Conservation (phyloP, 1,140 invertebrate genomes). For the Anagrus nilaparvatae region DNA sequence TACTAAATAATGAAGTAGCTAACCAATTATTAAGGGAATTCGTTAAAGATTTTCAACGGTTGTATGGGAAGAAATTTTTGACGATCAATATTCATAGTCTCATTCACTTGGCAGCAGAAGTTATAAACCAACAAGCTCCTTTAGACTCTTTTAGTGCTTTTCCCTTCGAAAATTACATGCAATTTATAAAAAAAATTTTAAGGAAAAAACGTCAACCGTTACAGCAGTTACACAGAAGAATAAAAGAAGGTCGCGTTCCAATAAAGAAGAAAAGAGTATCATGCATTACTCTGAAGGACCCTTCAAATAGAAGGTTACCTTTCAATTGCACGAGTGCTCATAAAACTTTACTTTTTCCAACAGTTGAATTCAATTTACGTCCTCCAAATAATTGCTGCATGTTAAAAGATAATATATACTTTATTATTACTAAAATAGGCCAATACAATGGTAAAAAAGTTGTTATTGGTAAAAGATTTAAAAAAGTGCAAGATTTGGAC, state of each 20-base stretch:
- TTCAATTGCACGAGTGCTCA: background rate
- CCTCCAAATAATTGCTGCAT: constrained; percentile 6
- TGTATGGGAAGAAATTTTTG: constrained; percentile 11
- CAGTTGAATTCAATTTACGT: background rate
- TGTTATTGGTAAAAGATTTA: too few species aligned
- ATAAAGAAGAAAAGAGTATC: background rate
- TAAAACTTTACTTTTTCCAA: background rate
- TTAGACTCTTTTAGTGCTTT: constrained; percentile 16
- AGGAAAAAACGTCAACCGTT: constrained; percentile 10
- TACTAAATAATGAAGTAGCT: constrained; percentile 8
- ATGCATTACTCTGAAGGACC: background rate
- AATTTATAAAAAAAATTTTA: constrained; percentile 11
- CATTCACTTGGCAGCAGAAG: constrained; percentile 14
- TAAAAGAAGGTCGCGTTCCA: constrained; percentile 1
- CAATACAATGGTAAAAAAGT: too few species aligned
- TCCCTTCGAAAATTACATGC: constrained; percentile 17
- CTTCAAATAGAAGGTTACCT: background rate
- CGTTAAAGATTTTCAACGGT: constrained; percentile 2
- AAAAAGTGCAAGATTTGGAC: too few species aligned
- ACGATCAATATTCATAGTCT: constrained; percentile 16
- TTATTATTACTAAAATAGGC: too few species aligned
- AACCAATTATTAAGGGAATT: constrained; percentile 12
- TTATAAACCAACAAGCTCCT: constrained; percentile 4
- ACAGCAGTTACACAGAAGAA: constrained; percentile 7
- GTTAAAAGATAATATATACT: background rate